phyloP scores from a whole-genome alignment of 2,113 vertebrate genomes.

The Machaerirhynchus nigripectus region DNA sequence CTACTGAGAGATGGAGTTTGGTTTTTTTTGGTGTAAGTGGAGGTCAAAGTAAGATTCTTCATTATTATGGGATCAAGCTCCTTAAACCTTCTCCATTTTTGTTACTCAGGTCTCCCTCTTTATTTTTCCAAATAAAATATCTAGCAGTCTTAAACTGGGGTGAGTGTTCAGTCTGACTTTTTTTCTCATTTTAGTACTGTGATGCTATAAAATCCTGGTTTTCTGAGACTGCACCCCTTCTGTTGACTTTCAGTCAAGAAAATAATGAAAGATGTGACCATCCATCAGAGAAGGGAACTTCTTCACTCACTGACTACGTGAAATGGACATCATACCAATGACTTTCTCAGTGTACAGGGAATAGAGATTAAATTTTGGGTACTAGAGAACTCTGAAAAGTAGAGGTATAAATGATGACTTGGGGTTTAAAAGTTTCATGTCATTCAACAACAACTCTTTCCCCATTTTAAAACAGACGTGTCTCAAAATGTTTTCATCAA shows the following conservation, averaged over 20 bases:
- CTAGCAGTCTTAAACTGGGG: background rate
- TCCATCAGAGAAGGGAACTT: background rate
- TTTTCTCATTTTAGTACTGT: background rate
- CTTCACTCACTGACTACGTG: background rate
- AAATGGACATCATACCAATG: background rate
- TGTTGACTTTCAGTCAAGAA: background rate
- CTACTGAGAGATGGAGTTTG: background rate
- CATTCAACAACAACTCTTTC: background rate
- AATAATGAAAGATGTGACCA: background rate
- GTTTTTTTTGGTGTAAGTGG: background rate
- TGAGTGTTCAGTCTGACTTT: background rate
- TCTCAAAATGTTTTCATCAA: background rate
- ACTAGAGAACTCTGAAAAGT: background rate
- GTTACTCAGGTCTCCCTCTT: background rate
- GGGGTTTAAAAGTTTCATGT: background rate
- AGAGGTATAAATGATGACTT: background rate
- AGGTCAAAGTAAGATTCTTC: background rate
- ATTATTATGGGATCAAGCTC: background rate
- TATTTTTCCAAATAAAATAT: background rate
- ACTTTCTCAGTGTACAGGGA: background rate
- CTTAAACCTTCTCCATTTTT: background rate
- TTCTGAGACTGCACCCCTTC: background rate
- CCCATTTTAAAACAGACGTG: background rate
- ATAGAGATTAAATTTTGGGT: background rate
- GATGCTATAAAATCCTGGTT: background rate